phyloP scores from a whole-genome alignment of 2,888 invertebrate genomes.

The Xylophagus ater region DNA sequence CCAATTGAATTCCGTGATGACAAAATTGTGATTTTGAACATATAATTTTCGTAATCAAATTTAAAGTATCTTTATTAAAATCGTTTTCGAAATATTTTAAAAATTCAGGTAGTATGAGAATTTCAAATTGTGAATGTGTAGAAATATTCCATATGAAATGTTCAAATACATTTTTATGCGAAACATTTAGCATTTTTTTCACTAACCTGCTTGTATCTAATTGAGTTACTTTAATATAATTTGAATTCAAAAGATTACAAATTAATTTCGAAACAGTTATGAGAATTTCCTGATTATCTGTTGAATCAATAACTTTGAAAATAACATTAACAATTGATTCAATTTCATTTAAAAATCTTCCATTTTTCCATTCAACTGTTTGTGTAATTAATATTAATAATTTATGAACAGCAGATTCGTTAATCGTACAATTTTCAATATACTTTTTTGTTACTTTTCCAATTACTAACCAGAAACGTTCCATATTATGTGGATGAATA shows the following conservation, averaged over 20 bases:
- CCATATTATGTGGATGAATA: conserved; percentile 52
- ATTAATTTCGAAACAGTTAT: conserved; percentile 42
- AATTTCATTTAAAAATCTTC: conserved; percentile 51
- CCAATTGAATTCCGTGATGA: conserved; percentile 47
- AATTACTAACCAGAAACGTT: conserved; percentile 53
- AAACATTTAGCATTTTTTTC: conserved; percentile 48
- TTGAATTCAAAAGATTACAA: conserved; percentile 48
- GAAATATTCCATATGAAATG: conserved; percentile 55
- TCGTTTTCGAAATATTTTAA: conserved; percentile 47
- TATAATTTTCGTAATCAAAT: conserved; percentile 54
- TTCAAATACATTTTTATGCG: conserved; percentile 47
- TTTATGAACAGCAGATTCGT: conserved; percentile 29
- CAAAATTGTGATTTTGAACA: conserved; percentile 53
- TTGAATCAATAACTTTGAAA: conserved; percentile 25
- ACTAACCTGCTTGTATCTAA: conserved; percentile 60
- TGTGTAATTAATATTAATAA: conserved; percentile 49
- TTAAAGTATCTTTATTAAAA: conserved; percentile 46
- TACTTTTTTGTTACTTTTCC: conserved; percentile 31
- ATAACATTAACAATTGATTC: conserved; percentile 48
- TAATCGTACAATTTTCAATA: conserved; percentile 7
- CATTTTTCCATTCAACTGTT: conserved; percentile 51
- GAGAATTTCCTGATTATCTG: conserved; percentile 2
- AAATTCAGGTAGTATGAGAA: conserved; percentile 57
- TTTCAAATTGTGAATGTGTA: conserved; percentile 58
- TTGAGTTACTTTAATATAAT: conserved; percentile 54